These are phyloP conservation scores for Stichopus horrens DNA, from an alignment of 53 echinoderm and acorn worm genomes.

Conservation along the genomic window DNA sequence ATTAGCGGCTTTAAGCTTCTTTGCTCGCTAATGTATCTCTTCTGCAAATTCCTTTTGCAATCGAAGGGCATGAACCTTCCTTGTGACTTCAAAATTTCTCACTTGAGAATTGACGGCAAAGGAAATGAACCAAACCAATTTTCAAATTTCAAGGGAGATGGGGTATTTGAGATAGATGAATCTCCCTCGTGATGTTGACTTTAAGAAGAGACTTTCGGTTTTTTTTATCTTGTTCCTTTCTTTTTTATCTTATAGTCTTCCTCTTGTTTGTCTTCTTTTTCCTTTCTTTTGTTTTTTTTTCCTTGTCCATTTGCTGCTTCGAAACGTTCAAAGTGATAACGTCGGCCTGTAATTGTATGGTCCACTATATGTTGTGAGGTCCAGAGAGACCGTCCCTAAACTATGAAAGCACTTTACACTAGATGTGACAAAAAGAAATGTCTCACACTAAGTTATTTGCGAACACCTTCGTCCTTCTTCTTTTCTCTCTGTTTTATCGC, in stretches of 20 bases:
- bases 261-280: too few species aligned
- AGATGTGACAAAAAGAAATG: conserved; percentile 1
- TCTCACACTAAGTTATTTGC: background rate
- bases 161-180: background rate
- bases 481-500: background rate
- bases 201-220: too few species aligned
- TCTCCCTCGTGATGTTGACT: too few species aligned
- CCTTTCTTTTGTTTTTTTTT: too few species aligned
- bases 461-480: background rate
- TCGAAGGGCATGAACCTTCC: conserved; percentile 19
- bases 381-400: conserved; percentile 18
- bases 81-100: background rate
- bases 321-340: background rate
- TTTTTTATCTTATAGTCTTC: too few species aligned
- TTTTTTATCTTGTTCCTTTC: too few species aligned
- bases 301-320: too few species aligned
- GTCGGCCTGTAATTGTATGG: conserved; percentile 25
- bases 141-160: conserved; percentile 7
- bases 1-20: conserved; percentile 13
- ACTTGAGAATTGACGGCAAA: conserved; percentile 36
- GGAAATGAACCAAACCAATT: background rate
- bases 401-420: conserved; percentile 10
- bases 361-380: conserved; percentile 7
- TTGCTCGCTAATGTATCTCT: conserved; percentile 5
- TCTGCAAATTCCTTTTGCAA: background rate